Conservation (phyloP, 2,888 invertebrate genomes). For the Drosophila paracracens region DNA sequence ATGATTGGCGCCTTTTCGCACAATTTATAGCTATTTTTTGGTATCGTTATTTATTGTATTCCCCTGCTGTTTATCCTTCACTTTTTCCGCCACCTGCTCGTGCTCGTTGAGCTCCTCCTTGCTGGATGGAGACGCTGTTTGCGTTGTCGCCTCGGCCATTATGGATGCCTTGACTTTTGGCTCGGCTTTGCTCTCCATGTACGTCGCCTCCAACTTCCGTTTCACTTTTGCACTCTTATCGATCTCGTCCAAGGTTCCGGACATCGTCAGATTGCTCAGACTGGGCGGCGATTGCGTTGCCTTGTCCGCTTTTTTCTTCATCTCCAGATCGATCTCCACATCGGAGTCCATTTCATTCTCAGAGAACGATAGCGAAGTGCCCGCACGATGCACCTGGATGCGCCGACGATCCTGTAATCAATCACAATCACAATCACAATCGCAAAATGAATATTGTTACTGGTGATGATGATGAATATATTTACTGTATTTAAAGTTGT, state of each 20-base stretch:
- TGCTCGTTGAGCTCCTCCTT: neutral
- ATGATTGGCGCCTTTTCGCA: conserved; percentile 13
- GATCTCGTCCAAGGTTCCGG: conserved; percentile 1
- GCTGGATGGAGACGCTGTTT: conserved; percentile 18
- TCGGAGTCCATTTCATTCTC: conserved; percentile 94
- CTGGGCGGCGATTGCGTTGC: conserved; percentile 59
- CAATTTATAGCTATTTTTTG: conserved; percentile 66
- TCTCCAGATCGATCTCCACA: conserved; percentile 82
- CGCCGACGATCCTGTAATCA: conserved; percentile 85
- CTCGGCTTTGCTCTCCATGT: neutral
- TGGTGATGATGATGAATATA: neutral
- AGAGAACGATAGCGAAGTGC: conserved; percentile 92
- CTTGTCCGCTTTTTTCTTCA: conserved; percentile 69
- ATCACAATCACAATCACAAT: neutral
- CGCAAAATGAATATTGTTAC: neutral
- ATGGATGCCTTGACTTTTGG: neutral
- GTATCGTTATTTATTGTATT: conserved; percentile 54
- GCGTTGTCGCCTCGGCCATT: conserved; percentile 35
- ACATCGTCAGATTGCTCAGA: conserved; percentile 19
- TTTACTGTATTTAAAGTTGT: conserved; percentile 85
- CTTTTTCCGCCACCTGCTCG: neutral
- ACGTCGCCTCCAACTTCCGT: conserved; percentile 8
- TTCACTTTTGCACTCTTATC: neutral
- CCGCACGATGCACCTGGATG: conserved; percentile 87
- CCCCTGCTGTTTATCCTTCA: neutral